A percentile compares a stretch with the other conserved stretches of the same genome.
Evolutionary conservation across 2,113 vertebrate genomes (phyloP).

Genomic region (Acanthochromis polyacanthus): DNA sequence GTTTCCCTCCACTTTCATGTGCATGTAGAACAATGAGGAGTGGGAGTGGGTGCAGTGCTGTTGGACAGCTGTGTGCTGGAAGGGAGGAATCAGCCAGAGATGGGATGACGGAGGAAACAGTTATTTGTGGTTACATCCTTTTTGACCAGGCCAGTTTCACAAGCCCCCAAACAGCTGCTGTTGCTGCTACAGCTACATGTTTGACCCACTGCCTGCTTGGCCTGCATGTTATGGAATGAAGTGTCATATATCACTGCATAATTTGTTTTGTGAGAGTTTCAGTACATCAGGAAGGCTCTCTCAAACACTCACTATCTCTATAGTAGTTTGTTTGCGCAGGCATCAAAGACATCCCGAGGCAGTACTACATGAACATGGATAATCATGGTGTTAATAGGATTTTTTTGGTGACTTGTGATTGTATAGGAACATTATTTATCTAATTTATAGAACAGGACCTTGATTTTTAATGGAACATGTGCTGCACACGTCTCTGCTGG

Average conservation of each 20-base stretch:
- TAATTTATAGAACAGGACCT: neutral
- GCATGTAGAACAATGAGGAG: conserved; percentile 72
- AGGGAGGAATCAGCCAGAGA: conserved; percentile 76
- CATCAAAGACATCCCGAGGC: neutral
- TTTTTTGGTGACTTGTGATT: neutral
- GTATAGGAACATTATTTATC: too few relatives aligned
- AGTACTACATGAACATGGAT: neutral
- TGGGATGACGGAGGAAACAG: conserved; percentile 81
- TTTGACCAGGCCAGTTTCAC: conserved; percentile 63
- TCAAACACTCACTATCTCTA: neutral
- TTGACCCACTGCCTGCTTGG: conserved; percentile 22
- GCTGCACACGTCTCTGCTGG: too few relatives aligned
- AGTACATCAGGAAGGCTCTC: neutral
- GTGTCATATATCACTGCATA: conserved; percentile 6
- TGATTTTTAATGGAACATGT: neutral
- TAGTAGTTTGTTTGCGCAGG: neutral
- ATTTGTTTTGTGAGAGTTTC: neutral
- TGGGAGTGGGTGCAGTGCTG: conserved; percentile 69
- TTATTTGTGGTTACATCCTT: conserved; percentile 83
- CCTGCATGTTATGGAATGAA: conserved; percentile 5
- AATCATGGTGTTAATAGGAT: neutral
- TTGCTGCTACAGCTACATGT: conserved; percentile 50
- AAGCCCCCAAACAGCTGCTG: conserved; percentile 79
- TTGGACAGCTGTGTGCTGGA: conserved; percentile 80
- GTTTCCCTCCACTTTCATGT: conserved; percentile 53